These are phyloP conservation scores for Oscheius myriophilus DNA, from an alignment of 2,888 invertebrate species.

Conservation along the genomic window DNA sequence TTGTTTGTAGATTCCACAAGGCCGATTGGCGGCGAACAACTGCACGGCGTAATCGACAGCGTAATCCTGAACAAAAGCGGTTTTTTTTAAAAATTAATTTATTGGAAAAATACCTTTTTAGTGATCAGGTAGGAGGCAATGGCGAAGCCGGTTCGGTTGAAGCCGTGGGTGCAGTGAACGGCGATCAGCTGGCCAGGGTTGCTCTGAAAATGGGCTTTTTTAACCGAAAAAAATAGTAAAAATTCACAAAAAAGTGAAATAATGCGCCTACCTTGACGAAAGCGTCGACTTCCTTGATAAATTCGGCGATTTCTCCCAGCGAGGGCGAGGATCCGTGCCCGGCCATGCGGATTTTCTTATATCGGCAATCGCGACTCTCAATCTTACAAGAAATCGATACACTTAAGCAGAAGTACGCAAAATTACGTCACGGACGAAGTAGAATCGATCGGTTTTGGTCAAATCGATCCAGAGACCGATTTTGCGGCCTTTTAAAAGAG, in stretches of 20 bases:
- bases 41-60: constrained; percentile 82
- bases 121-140: constrained; percentile 90
- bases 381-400: constrained; percentile 45
- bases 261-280: constrained; percentile 43
- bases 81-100: not conserved
- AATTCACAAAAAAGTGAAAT: too few relatives aligned
- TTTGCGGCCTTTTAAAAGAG: constrained; percentile 74
- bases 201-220: constrained; percentile 33
- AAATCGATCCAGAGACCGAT: constrained; percentile 95
- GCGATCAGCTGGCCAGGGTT: constrained; percentile 72
- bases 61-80: constrained; percentile 57
- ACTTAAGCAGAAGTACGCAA: not conserved
- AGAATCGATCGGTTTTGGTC: constrained; percentile 93
- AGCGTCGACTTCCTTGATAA: constrained; percentile 89
- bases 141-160: constrained; percentile 95
- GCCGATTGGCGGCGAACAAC: constrained; percentile 80
- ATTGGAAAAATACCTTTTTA: constrained; percentile 71
- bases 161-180: constrained; percentile 96
- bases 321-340: constrained; percentile 90
- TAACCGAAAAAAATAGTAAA: not conserved
- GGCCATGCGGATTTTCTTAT: constrained; percentile 78
- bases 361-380: constrained; percentile 74
- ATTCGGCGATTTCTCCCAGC: constrained; percentile 83
- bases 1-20: constrained; percentile 95
- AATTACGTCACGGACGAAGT: constrained; percentile 80